Evolutionary conservation across 2,888 invertebrate genomes (phyloP).

Genomic region (Clanis bilineata): DNA sequence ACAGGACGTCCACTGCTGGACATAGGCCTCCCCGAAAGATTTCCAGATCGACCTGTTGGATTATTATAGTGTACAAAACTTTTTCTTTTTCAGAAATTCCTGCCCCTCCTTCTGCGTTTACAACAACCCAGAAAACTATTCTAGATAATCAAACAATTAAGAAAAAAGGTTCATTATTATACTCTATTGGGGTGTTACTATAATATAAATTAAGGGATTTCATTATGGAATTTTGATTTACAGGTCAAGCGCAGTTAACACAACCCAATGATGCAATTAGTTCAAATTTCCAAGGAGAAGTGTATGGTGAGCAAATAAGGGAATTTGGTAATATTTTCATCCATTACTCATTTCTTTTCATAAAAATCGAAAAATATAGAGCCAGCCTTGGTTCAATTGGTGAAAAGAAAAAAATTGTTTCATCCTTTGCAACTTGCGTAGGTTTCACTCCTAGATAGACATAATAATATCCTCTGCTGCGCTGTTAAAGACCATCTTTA

Average conservation of each 20-base stretch:
- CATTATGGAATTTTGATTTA: constrained; percentile 15
- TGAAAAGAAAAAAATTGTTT: too few relatives aligned
- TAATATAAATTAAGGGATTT: background rate
- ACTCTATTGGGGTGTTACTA: background rate
- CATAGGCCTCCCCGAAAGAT: too few relatives aligned
- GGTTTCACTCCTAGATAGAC: too few relatives aligned
- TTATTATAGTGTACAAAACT: background rate
- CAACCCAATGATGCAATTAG: constrained; percentile 67
- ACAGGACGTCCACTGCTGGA: too few relatives aligned
- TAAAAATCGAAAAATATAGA: too few relatives aligned
- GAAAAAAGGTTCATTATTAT: constrained; percentile 61
- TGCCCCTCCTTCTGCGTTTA: constrained; percentile 89
- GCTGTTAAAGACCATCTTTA: too few relatives aligned
- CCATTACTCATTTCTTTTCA: background rate
- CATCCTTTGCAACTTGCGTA: too few relatives aligned
- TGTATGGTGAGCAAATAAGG: constrained; percentile 70
- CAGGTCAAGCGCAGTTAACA: constrained; percentile 63
- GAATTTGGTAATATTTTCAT: constrained; percentile 58
- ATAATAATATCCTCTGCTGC: too few relatives aligned
- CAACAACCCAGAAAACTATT: constrained; percentile 77
- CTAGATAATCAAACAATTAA: constrained; percentile 73
- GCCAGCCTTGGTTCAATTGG: too few relatives aligned
- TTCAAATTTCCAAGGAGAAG: constrained; percentile 76
- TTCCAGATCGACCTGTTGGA: too few relatives aligned
- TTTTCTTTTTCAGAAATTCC: constrained; percentile 86